Evolutionary conservation across 2,888 invertebrate genomes (phyloP).

Genomic region (Trachelus troglodyta): DNA sequence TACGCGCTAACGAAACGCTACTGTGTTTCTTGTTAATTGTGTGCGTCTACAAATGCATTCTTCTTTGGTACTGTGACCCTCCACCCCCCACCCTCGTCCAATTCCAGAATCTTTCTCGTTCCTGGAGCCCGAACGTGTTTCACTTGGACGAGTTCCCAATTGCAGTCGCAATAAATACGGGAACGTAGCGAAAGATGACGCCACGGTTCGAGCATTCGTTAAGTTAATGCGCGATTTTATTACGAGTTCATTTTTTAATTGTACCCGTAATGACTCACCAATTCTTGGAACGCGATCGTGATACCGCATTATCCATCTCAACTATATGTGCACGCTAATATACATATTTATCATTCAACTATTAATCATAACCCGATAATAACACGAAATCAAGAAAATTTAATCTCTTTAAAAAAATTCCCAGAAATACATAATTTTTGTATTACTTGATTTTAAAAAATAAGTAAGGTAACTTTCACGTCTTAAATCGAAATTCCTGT

Average conservation of each 20-base stretch:
- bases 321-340: not conserved
- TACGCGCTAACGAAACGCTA: not conserved
- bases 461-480: not conserved
- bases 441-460: not conserved
- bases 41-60: not conserved
- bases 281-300: not conserved
- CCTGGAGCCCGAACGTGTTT: constrained; percentile 30
- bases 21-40: not conserved
- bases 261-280: constrained; percentile 54
- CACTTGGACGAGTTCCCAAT: constrained; percentile 63
- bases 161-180: constrained; percentile 58
- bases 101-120: not conserved
- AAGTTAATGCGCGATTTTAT: constrained; percentile 63
- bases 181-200: constrained; percentile 46
- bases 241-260: constrained; percentile 60
- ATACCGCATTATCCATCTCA: not conserved
- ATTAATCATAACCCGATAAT: not conserved
- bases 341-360: not conserved
- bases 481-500: not conserved
- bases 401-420: not conserved
- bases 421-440: not conserved
- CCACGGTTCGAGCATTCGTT: constrained; percentile 51
- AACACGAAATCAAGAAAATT: not conserved
- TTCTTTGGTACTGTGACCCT: not conserved
- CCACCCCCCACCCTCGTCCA: not conserved